These are phyloP conservation scores for Frankliniella intonsa DNA, from an alignment of 2,888 invertebrate genomes.

Conservation along the genomic window DNA sequence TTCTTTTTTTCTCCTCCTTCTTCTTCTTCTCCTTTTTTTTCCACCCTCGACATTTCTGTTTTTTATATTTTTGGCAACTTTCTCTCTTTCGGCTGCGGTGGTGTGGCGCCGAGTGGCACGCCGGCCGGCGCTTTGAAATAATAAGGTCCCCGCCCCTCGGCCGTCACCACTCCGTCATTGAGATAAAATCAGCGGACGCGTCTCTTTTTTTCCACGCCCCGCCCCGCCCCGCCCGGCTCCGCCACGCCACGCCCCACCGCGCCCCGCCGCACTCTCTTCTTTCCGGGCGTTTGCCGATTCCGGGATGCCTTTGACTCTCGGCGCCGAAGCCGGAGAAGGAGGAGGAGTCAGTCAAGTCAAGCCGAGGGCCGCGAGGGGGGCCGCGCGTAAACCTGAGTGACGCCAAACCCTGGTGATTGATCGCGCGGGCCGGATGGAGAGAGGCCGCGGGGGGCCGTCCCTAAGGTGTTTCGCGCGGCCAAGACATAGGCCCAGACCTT, in stretches of 20 bases:
- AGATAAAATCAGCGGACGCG: slow-evolving; percentile 18
- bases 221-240: neutral
- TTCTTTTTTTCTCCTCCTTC: neutral
- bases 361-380: too few relatives aligned
- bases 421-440: too few relatives aligned
- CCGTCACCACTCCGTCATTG: slow-evolving; percentile 21
- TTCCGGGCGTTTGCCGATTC: too few relatives aligned
- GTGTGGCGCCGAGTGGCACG: too few relatives aligned
- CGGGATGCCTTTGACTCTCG: too few relatives aligned
- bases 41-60: neutral
- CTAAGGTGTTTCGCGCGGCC: too few relatives aligned
- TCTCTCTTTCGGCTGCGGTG: neutral
- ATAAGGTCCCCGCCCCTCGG: neutral
- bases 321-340: too few relatives aligned
- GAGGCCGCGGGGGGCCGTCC: too few relatives aligned
- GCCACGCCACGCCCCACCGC: neutral
- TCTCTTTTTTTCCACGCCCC: neutral
- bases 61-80: neutral
- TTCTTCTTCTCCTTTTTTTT: neutral
- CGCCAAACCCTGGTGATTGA: too few relatives aligned
- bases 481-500: too few relatives aligned
- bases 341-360: too few relatives aligned
- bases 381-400: too few relatives aligned
- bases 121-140: neutral
- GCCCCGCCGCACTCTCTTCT: neutral